Percentiles rank a stretch among this genome's conserved stretches.
Evolutionary conservation across 2,888 invertebrate genomes (phyloP).

Genomic region (Uropetala carovei): DNA sequence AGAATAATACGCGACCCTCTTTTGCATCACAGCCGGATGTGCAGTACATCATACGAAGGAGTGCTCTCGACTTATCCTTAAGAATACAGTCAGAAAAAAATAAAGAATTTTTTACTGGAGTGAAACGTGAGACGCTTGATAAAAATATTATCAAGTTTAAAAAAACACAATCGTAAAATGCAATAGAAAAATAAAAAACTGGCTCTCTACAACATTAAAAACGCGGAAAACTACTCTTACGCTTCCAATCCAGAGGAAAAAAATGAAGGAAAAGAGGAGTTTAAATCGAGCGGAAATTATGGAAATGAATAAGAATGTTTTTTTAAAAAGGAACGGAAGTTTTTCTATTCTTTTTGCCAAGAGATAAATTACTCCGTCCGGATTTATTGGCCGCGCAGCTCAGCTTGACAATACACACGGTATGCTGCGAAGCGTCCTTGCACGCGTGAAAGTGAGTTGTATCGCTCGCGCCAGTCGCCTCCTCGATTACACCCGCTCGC

Average conservation of each 20-base stretch:
- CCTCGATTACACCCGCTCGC: too few relatives aligned
- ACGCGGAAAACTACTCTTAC: background rate
- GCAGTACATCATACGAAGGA: background rate
- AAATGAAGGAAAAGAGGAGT: background rate
- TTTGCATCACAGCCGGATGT: background rate
- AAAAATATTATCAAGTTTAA: background rate
- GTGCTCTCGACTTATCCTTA: background rate
- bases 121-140: background rate
- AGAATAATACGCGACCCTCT: background rate
- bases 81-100: background rate
- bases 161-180: background rate
- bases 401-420: background rate
- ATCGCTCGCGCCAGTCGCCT: too few relatives aligned
- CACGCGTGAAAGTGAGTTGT: too few relatives aligned
- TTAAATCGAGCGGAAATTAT: constrained; percentile 26
- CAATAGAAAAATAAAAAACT: background rate
- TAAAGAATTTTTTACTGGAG: background rate
- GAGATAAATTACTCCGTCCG: background rate
- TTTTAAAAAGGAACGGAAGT: background rate
- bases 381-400: background rate
- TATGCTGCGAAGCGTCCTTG: background rate
- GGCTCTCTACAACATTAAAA: background rate
- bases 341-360: too few relatives aligned
- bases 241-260: background rate
- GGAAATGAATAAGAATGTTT: background rate